Base-by-base conservation (phyloP, 2,888 invertebrate genomes). In the Agrotis exclamationis region DNA sequence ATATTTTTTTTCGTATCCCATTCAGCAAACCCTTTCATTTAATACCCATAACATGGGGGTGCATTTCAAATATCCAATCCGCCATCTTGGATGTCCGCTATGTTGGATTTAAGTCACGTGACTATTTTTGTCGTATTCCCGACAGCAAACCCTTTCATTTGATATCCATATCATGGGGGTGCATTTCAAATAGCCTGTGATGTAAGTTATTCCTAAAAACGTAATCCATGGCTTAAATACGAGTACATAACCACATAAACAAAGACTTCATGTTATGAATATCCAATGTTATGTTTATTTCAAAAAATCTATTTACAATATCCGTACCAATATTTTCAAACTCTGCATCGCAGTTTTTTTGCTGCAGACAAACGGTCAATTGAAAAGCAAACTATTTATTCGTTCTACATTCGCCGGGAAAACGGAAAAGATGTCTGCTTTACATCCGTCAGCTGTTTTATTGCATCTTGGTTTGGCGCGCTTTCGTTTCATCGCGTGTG, bases 401-500 rank as follows among this genome's bases (percentile, higher is more conserved):
- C 53, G 20, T 70, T 53, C 22, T 20, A 59, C 53, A 47, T 70
- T 70, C 20, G 59, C 33, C 45, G 33, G 22, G 53, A 47, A 47
- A 58, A 69, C 44, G 50, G 44, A 69, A 57, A 69, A 69, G 16
- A 58, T n/a, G 39, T 48, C 56, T 57, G 50, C 44, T 57, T 33
- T 28, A 18, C 33, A 47, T 70, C 22, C 58, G 45, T 45, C 70
- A 70, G 24, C 51, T 47, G 53, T 70, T 70, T 58, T 53, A 33
- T 58, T 70, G 14, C 14, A 45, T 18, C 20, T 33, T 24, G 24
- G 22, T 70, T 39, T 70, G 24, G 5, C 39, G 39, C 47, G 39
- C 18, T 54, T 59, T 53, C 33, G 51, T 59, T 53, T 9, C 9
- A 33, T 33, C 3, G 14, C 45, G 16, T 14, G 0, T 45, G 11